Conservation (phyloP, 2,797 vertebrate species). For the Clamator glandarius region DNA sequence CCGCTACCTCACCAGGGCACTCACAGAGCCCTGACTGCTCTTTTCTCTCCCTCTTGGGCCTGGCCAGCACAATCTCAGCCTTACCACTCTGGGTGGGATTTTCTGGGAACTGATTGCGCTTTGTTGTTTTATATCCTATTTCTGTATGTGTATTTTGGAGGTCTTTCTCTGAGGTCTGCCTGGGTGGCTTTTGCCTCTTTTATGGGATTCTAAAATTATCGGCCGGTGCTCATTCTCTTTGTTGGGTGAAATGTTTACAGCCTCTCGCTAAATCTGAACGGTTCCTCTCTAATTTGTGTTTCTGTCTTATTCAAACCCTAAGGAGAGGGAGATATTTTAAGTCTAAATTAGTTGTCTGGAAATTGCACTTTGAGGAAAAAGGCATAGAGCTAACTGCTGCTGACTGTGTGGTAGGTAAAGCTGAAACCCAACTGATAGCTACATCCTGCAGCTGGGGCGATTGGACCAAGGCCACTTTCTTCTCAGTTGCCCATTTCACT, state of each 20-base stretch:
- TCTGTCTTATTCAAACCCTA: background rate
- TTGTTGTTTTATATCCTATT: background rate
- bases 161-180: background rate
- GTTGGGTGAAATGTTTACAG: background rate
- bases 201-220: conserved; percentile 43
- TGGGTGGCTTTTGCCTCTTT: conserved; percentile 6
- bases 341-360: conserved; percentile 26
- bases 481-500: background rate
- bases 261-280: background rate
- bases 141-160: background rate
- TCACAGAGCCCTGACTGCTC: rapidly evolving
- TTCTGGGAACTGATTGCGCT: background rate
- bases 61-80: background rate
- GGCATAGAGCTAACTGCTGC: background rate
- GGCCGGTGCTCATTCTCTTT: background rate
- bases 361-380: background rate
- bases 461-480: background rate
- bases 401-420: background rate
- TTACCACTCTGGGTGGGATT: background rate
- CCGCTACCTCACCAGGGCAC: background rate
- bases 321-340: conserved; percentile 7
- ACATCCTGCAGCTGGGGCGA: background rate
- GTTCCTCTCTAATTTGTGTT: conserved; percentile 55
- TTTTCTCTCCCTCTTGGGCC: background rate
- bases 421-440: background rate